Evolutionary conservation across 2,113 vertebrate species (phyloP), one percentile per base, ranked within the genome.

Genomic region (Antechinus stuartii): DNA sequence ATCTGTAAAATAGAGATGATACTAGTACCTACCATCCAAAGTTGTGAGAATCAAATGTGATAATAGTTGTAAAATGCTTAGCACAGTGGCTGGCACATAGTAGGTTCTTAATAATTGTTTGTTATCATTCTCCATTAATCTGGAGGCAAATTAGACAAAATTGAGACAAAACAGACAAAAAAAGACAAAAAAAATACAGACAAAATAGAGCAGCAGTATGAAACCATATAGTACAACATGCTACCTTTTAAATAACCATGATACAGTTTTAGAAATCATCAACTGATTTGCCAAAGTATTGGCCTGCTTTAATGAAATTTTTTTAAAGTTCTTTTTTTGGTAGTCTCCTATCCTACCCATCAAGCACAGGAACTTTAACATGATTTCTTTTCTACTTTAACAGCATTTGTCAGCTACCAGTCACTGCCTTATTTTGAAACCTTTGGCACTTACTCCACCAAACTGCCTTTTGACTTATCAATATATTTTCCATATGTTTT

Each of bases 381-480:
- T 27, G 47, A 91, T 52, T 53, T 54, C 49, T 50, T 90, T 56
- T 92, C 52, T 97, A 92, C 96, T 93, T 91, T n/a, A 94, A 93
- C 98, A 99, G 99, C 98, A 93, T 98, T 99, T 96, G 99, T 98
- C 19, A 97, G 99, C 92, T 99, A 98, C 95, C 98, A 99, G 94
- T 99, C 99, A 0, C 96, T 99, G 97, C 99, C 98, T 16, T 99
- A 99, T 94, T 98, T 99, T 91, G 98, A 99, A 97, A 97, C 98
- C 19, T 94, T 97, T 89, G 98, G 98, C 76, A 98, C 98, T 7
- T 98, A 98, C 49, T 98, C 98, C 19, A 97, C 98, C 90, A 95
- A 97, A 92, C 91, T 98, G 55, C 97, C 98, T 6, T 96, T 98
- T 6, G 96, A 98, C 4, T 54, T 98, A 25, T 96, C 98, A 35